Evolutionary conservation across 2,113 vertebrate genomes (phyloP).

Genomic region (Cairina moschata): DNA sequence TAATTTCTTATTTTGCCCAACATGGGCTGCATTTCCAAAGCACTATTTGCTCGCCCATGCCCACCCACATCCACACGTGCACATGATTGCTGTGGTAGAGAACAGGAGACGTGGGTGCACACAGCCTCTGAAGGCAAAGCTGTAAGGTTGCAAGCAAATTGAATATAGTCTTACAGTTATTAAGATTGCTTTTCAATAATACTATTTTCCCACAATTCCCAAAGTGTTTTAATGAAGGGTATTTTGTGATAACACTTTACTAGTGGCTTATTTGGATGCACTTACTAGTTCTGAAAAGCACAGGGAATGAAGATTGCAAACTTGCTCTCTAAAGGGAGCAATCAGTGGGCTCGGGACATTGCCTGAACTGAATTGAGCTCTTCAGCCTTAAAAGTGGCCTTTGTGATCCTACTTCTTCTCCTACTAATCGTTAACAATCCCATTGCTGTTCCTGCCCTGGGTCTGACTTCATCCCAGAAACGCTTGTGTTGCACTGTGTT

Average conservation of each 20-base stretch:
- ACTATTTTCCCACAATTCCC: background rate
- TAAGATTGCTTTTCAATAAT: background rate
- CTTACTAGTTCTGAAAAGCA: slow-evolving; percentile 14
- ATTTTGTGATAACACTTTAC: background rate
- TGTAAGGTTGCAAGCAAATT: background rate
- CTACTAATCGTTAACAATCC: background rate
- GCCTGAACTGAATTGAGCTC: background rate
- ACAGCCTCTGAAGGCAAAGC: background rate
- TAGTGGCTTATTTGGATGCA: background rate
- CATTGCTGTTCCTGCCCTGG: background rate
- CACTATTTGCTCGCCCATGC: background rate
- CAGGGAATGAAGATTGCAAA: background rate
- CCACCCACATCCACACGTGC: background rate
- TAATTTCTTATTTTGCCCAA: background rate
- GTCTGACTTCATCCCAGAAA: background rate
- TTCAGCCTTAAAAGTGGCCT: slow-evolving; percentile 1
- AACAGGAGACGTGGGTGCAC: background rate
- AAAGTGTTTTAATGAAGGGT: background rate
- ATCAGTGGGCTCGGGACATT: background rate
- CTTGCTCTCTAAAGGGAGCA: background rate
- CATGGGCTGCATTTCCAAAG: background rate
- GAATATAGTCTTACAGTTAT: background rate
- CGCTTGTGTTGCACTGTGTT: background rate
- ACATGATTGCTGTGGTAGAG: accelerated
- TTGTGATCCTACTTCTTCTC: background rate